Evolutionary conservation across 2,888 invertebrate genomes (phyloP).

Genomic region (Cistogaster globosa): DNA sequence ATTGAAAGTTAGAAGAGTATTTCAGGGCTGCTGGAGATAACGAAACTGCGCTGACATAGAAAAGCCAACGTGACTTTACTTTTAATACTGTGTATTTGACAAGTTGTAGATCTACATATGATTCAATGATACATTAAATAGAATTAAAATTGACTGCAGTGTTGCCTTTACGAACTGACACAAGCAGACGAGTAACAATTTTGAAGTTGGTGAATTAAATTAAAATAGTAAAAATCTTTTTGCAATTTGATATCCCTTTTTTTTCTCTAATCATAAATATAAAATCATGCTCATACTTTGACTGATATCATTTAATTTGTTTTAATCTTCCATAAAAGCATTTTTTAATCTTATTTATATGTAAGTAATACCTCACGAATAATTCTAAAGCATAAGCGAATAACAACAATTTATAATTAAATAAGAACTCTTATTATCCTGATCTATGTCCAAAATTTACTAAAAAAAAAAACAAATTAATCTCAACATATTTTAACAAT

Average conservation of each 20-base stretch:
- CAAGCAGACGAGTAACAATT: too few relatives aligned
- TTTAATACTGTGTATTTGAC: too few relatives aligned
- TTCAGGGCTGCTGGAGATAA: too few relatives aligned
- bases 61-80: too few relatives aligned
- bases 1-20: too few relatives aligned
- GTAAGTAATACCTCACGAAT: constrained; percentile 53
- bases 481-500: constrained; percentile 31
- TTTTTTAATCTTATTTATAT: constrained; percentile 24
- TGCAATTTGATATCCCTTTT: constrained; percentile 29
- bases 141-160: too few relatives aligned
- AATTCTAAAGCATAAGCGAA: constrained; percentile 14
- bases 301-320: constrained; percentile 37
- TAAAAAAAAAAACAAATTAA: constrained; percentile 21
- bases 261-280: neutral
- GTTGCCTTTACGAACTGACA: too few relatives aligned
- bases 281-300: constrained; percentile 21
- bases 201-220: too few relatives aligned
- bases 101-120: too few relatives aligned
- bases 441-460: constrained; percentile 45
- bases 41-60: too few relatives aligned
- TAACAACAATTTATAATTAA: constrained; percentile 29
- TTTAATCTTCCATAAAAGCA: neutral
- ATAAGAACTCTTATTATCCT: constrained; percentile 41
- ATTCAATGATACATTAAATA: too few relatives aligned
- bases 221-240: neutral